Evolutionary conservation across 30 jellyfish, hydroid and myxozoan genomes (phyloP), one percentile per base, ranked within the genome.

Genomic region (Chrysaora quinquecirrha): DNA sequence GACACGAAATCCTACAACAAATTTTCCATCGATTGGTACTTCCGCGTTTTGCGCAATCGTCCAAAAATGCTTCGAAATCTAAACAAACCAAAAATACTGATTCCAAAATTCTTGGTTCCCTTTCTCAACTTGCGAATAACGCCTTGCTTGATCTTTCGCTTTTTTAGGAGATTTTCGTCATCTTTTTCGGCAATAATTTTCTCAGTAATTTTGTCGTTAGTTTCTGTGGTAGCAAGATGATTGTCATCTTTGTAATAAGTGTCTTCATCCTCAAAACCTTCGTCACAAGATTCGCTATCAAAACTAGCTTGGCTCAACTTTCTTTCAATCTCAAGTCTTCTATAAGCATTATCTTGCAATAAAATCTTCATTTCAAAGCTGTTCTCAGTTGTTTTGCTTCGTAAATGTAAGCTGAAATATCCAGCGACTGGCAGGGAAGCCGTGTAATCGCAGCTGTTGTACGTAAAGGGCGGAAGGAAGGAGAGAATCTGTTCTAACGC

Each of bases 271-370:
- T 16, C 58, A 16, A 43, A 43, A 16, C 58, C 58, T 43, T 43
- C 58, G 58, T 43, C 58, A 16, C 16, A 9, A 43, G 58, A 43
- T 43, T 43, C 12, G 12, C 58, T 43, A 43, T 43, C 58, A 47
- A 78, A 38, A 33, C 89, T 78, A 11, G 80, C 89, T 30, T 78
- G 80, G 38, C 89, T 34, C 43, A 78, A 34, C 72, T 38, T 78
- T 2, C 81, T 81, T 64, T 78, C 73, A n/a, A 63, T 43, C 60
- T 78, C 81, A 25, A 78, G 72, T 43, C 58, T 9, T 9, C 16
- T 43, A 16, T 43, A 43, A 43, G 9, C 58, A 43, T 43, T 16
- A 6, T 43, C 16, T 43, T 43, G 58, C 58, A 43, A 16, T 16
- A 43, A 43, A n/a, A n/a, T n/a, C n/a, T n/a, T n/a, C n/a, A n/a